Evolutionary conservation across 2,888 invertebrate genomes (phyloP), one percentile per base, ranked within the genome.

Genomic region (Dryobota labecula): DNA sequence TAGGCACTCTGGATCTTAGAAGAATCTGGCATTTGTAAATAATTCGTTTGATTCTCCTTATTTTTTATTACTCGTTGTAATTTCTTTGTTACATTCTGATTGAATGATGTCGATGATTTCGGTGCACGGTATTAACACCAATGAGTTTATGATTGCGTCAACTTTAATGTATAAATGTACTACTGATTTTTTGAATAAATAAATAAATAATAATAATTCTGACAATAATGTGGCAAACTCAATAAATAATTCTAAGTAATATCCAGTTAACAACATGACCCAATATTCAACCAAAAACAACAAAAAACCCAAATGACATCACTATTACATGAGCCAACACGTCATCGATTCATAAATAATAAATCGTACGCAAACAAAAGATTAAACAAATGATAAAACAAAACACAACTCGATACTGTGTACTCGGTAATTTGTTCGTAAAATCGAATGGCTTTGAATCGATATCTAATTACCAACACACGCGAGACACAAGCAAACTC

Each of bases 401-500:
- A 62, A 84, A 73, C 65, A 73, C 70, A 77, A 76, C 57, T 75
- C 78, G 63, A 73, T 78, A 65, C 56, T 41, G 64, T 53, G 60
- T 57, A 47, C 56, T 65, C 76, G 49, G 47, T 81, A 70, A 85
- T 86, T 85, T 76, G 77, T 80, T 80, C 57, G 74, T 78, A 79
- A 79, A 80, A 80, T 78, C 80, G 80, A 73, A 77, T 78, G 70
- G 68, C 47, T 64, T 68, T 73, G 62, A 86, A 86, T 86, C 85
- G 78, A 87, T 82, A 83, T 83, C 71, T 86, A 87, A 87, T 87
- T 83, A 87, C 70, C 49, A 73, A 70, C 66, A 80, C 84, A 84
- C 80, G 73, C 77, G 81, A 78, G 66, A 75, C 72, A 73, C 68
- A 70, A 27, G 62, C 71, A 57, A 63, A 70, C 76, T 93, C 91